Base-by-base conservation (phyloP, 2,797 vertebrate genomes). In the Otus scops region DNA sequence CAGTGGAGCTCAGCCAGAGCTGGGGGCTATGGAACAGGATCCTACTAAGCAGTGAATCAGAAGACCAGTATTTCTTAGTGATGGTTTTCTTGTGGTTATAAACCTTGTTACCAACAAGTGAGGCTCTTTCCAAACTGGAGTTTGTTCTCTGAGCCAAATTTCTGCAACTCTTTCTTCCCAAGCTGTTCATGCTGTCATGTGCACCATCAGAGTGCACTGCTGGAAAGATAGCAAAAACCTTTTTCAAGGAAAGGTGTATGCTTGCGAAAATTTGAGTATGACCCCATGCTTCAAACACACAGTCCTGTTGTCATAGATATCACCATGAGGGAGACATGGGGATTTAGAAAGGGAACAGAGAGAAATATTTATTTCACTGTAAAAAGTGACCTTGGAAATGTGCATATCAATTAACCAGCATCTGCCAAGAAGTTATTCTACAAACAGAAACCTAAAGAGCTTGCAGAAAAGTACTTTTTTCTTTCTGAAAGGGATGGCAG, bases 331-430 rank as follows among this genome's bases (percentile, higher is more conserved):
- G 56, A 76, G 95, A 77, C 20, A 10, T 6, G 34, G 43, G 48
- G 60, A 87, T 92, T 91, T 92, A 92, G 89, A 88, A 95, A 95
- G 5, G 30, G 13, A 96, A 71, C 32, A 73, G 45, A 91, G 54
- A 87, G 61, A 87, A 92, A 90, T 73, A 75, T 60, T 89, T 83
- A 70, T 94, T 94, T 88, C 13, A 36, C 84, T 92, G 13, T 92
- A 69, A 90, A 95, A 97, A 85, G 34, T 97, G 96, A 96, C 96
- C 95, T 96, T 97, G 95, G 65, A 97, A 97, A 94, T 83, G 82
- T 96, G 92, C 91, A 93, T 96, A 93, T 95, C 89, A 97, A 92
- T 95, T 95, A 96, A 91, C 76, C 73, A 95, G 86, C 70, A 95
- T 93, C 82, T 97, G 96, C 96, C 95, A 97, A 97, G 91, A 94